Conservation (phyloP, 2,113 vertebrate species). For the Gnathonemus longibarbis region DNA sequence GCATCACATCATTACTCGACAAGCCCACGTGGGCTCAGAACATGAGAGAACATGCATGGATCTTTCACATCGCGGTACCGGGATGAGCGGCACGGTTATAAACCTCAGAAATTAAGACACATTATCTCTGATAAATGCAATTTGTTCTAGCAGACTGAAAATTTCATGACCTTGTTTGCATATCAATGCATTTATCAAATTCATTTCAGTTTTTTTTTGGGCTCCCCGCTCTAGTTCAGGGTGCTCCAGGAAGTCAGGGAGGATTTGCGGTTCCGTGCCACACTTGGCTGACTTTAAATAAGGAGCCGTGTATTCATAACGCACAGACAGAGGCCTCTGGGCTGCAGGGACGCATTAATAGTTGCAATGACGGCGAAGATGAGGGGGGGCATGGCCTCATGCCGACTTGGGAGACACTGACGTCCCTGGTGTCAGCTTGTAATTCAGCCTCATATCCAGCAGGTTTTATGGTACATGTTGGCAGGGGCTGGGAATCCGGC, state of each 20-base stretch:
- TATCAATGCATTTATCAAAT: not conserved
- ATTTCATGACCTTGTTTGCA: conserved; percentile 4
- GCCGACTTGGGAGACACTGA: not conserved
- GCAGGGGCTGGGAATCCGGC: not conserved
- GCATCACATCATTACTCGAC: not conserved
- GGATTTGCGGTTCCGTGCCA: not conserved
- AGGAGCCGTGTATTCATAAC: not conserved
- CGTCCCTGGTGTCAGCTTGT: not conserved
- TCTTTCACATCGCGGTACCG: not conserved
- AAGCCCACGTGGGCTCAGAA: not conserved
- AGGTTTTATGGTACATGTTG: not conserved
- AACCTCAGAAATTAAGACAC: not conserved
- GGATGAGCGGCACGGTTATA: not conserved
- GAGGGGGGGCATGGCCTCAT: not conserved
- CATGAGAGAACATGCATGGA: not conserved
- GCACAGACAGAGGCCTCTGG: not conserved
- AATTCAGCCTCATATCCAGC: not conserved
- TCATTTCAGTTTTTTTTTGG: not conserved
- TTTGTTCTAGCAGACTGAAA: conserved; percentile 4
- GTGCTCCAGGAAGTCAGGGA: not conserved
- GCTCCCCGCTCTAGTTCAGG: not conserved
- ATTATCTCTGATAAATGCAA: not conserved
- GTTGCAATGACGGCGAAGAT: not conserved
- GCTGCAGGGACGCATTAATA: not conserved
- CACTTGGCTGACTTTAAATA: conserved; percentile 4